Evolutionary conservation across 2,797 vertebrate genomes (phyloP).

Genomic region (Pseudomugil tenellus): DNA sequence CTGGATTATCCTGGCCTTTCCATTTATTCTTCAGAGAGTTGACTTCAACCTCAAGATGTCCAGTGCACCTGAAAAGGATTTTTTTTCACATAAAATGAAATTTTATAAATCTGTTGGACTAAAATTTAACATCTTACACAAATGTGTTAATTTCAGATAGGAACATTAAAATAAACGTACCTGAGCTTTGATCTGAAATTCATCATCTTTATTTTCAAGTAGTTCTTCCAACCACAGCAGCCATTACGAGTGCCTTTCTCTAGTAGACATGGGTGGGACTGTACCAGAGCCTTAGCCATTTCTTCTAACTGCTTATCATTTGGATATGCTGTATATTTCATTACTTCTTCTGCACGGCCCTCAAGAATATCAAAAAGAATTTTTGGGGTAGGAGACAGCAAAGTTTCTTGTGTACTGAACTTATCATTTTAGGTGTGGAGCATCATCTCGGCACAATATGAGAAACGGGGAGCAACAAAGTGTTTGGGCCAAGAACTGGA

Average conservation of each 20-base stretch:
- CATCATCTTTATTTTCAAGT: conserved; percentile 48
- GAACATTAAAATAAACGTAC: conserved; percentile 8
- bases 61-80: conserved; percentile 30
- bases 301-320: conserved; percentile 40
- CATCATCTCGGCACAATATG: conserved; percentile 44
- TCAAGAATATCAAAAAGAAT: conserved; percentile 47
- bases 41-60: conserved; percentile 23
- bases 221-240: conserved; percentile 50
- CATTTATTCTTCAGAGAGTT: conserved; percentile 43
- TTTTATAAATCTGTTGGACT: neutral
- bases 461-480: conserved; percentile 35
- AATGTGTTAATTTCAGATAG: neutral
- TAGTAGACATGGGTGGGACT: conserved; percentile 34
- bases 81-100: conserved; percentile 3
- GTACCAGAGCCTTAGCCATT: conserved; percentile 13
- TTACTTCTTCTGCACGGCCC: conserved; percentile 45
- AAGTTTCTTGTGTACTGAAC: conserved; percentile 35
- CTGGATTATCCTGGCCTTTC: conserved; percentile 36
- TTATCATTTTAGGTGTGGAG: conserved; percentile 36
- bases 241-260: conserved; percentile 41
- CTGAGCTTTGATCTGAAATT: conserved; percentile 35
- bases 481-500: conserved; percentile 1
- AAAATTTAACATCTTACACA: conserved; percentile 6
- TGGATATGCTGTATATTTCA: conserved; percentile 46
- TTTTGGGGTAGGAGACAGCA: conserved; percentile 39